A percentile compares a stretch with the other conserved stretches of the same genome.
These are phyloP conservation scores for Chionodraco myersi DNA, from an alignment of 2,113 vertebrate species.

Conservation along the genomic window DNA sequence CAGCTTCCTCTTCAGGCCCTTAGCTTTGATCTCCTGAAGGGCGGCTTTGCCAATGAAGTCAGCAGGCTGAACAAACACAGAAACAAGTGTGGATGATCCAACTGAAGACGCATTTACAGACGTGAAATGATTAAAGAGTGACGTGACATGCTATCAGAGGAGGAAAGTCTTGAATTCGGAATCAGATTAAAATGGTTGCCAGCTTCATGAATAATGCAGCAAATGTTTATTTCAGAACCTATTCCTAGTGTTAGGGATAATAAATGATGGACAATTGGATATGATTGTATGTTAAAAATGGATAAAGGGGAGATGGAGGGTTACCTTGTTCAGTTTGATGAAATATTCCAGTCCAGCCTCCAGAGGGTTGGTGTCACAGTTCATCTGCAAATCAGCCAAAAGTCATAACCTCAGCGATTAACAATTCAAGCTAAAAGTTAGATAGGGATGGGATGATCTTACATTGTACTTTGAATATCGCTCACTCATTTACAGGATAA, in stretches of 20 bases:
- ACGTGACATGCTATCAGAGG: no score
- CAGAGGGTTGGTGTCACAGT: conserved; percentile 96
- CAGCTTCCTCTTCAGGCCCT: conserved; percentile 89
- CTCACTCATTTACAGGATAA: neutral
- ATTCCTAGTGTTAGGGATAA: neutral
- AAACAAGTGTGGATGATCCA: neutral
- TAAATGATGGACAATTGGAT: neutral
- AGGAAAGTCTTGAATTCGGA: no score
- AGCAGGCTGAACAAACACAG: conserved; percentile 82
- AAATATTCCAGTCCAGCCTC: conserved; percentile 96
- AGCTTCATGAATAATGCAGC: no score
- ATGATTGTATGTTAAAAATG: neutral
- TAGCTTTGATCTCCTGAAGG: conserved; percentile 91
- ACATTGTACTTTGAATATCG: no score
- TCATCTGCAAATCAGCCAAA: conserved; percentile 88
- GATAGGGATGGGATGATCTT: no score
- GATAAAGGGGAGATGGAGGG: neutral
- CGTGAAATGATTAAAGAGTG: no score
- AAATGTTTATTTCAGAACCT: neutral
- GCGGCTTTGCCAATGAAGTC: conserved; percentile 95
- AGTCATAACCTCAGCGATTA: neutral
- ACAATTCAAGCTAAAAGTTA: neutral
- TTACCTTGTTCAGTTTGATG: conserved; percentile 96
- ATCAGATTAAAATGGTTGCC: no score
- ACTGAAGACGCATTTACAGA: no score